Evolutionary conservation across 2,113 vertebrate species (phyloP).

Genomic region (Bubo bubo): DNA sequence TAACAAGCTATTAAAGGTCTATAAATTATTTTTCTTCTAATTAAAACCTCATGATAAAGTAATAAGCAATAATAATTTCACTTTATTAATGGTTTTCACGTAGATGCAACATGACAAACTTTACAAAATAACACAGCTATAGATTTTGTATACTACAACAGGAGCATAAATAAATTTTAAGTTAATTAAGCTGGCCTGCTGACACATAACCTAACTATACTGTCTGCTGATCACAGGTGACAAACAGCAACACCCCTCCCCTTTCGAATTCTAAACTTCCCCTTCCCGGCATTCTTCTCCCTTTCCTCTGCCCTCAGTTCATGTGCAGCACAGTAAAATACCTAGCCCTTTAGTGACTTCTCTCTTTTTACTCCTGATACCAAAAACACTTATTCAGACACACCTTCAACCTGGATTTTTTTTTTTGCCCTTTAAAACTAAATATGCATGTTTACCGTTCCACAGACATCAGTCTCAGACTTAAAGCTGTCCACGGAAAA

Average conservation of each 20-base stretch:
- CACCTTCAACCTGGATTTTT: background rate
- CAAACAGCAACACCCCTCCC: background rate
- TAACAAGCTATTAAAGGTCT: background rate
- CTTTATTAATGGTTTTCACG: background rate
- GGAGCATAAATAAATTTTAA: background rate
- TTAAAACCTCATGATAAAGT: background rate
- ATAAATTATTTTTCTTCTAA: background rate
- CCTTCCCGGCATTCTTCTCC: rapidly evolving
- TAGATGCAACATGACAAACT: background rate
- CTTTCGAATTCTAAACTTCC: background rate
- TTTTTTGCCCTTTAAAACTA: background rate
- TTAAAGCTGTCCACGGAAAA: background rate
- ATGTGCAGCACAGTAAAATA: background rate
- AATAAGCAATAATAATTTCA: background rate
- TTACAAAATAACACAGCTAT: background rate
- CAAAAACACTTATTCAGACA: background rate
- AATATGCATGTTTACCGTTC: rapidly evolving
- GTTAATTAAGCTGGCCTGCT: background rate
- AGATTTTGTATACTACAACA: background rate
- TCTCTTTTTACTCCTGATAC: background rate
- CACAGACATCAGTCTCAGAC: background rate
- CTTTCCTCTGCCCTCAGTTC: background rate
- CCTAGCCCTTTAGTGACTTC: background rate
- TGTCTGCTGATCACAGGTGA: background rate
- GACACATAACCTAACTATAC: rapidly evolving